Evolutionary conservation across 2,797 vertebrate species (phyloP).

Genomic region (Poecilia picta): DNA sequence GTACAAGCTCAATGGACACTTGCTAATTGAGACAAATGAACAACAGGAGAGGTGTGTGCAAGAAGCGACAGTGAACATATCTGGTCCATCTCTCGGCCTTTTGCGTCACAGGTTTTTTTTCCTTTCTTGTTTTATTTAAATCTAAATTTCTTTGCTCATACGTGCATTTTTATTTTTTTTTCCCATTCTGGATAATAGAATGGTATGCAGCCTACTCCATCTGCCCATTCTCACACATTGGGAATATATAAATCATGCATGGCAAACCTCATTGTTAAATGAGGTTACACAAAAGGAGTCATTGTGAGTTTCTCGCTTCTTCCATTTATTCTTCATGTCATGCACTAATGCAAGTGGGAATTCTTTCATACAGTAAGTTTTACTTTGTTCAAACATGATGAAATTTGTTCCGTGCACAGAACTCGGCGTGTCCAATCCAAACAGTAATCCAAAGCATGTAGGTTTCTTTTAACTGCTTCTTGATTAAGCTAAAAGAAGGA

Average conservation of each 20-base stretch:
- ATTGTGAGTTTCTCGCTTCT: constrained; percentile 57
- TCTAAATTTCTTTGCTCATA: constrained; percentile 43
- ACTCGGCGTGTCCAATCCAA: constrained; percentile 19
- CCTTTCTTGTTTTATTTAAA: constrained; percentile 38
- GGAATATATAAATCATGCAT: constrained; percentile 73
- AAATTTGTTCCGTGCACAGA: constrained; percentile 39
- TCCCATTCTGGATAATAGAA: constrained; percentile 47
- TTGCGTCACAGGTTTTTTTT: constrained; percentile 24
- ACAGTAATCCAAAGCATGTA: constrained; percentile 29
- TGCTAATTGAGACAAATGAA: constrained; percentile 78
- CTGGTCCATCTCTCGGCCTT: constrained; percentile 64
- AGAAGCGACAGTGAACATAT: constrained; percentile 55
- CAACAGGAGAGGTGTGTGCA: constrained; percentile 50
- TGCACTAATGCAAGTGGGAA: constrained; percentile 49
- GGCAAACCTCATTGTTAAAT: constrained; percentile 64
- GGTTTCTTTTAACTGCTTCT: neutral
- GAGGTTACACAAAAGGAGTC: constrained; percentile 64
- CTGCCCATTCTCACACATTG: constrained; percentile 58
- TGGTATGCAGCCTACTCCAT: constrained; percentile 30
- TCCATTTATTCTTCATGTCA: constrained; percentile 71
- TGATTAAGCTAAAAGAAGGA: neutral
- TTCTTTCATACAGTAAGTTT: constrained; percentile 37
- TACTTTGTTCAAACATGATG: constrained; percentile 49
- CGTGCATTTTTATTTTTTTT: constrained; percentile 27
- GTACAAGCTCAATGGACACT: constrained; percentile 48